Evolutionary conservation across 2,113 vertebrate species (phyloP).

Genomic region (Etheostoma cragini): DNA sequence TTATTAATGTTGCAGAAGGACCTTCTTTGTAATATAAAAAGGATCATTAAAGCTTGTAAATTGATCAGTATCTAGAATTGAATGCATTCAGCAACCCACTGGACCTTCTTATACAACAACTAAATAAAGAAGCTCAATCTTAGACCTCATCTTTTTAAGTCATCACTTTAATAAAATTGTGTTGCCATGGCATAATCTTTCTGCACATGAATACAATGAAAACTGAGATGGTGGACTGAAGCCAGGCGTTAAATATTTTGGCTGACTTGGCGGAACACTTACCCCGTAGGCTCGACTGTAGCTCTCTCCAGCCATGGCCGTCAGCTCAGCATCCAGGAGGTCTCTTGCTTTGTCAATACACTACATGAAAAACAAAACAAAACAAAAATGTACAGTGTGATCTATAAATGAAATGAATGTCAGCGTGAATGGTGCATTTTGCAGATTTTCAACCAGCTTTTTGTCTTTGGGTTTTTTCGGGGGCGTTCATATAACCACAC

Average conservation of each 20-base stretch:
- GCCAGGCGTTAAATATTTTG: slow-evolving; percentile 10
- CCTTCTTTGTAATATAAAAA: neutral
- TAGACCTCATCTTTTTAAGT: neutral
- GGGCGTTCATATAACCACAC: too few relatives aligned
- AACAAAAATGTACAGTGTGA: neutral
- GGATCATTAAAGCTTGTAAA: neutral
- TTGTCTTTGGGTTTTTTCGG: too few relatives aligned
- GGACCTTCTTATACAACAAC: neutral
- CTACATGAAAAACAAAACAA: slow-evolving; percentile 72
- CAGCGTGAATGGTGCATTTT: neutral
- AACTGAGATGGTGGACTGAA: slow-evolving; percentile 6
- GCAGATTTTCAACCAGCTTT: too few relatives aligned
- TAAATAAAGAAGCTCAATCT: neutral
- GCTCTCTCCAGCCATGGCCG: slow-evolving; percentile 98
- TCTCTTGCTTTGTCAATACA: slow-evolving; percentile 99
- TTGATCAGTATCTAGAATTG: neutral
- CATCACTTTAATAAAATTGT: slow-evolving; percentile 1
- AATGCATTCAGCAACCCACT: neutral
- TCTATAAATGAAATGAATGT: neutral
- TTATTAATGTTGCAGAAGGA: slow-evolving; percentile 1
- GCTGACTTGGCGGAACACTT: slow-evolving; percentile 56
- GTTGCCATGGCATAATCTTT: neutral
- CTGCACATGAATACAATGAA: slow-evolving; percentile 5
- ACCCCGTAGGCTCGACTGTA: slow-evolving; percentile 98
- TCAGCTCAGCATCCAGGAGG: slow-evolving; percentile 95